Evolutionary conservation across 2,888 invertebrate genomes (phyloP).

Genomic region (Ormyrus pomaceus): DNA sequence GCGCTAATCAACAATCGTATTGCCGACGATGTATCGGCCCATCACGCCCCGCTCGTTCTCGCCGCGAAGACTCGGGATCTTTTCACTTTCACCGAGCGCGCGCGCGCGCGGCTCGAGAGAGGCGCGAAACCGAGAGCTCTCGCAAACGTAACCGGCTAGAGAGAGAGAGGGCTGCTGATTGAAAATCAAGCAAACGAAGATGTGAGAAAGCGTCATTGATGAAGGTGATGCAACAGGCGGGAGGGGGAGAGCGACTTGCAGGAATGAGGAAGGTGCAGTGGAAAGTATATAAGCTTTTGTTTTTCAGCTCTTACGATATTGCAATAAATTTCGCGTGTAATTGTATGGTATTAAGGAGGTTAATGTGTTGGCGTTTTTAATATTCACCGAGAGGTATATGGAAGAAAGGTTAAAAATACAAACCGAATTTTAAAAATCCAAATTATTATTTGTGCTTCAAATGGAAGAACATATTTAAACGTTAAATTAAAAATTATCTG

Average conservation of each 20-base stretch:
- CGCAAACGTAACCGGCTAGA: not conserved
- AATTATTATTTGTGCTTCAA: no score
- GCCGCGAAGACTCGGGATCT: not conserved
- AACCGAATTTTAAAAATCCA: no score
- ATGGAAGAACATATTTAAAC: no score
- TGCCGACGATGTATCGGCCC: constrained; percentile 29
- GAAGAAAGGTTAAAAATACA: no score
- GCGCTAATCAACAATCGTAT: constrained; percentile 41
- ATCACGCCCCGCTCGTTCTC: constrained; percentile 33
- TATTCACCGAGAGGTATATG: not conserved
- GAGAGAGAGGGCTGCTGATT: not conserved
- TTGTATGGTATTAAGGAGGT: not conserved
- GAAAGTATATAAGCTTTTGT: no score
- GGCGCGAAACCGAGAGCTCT: not conserved
- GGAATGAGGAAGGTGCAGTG: no score
- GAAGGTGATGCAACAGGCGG: not conserved
- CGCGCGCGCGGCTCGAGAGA: not conserved
- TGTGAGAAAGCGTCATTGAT: constrained; percentile 2
- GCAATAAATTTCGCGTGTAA: not conserved
- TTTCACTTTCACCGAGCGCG: constrained; percentile 33
- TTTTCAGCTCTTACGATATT: no score
- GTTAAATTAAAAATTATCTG: no score
- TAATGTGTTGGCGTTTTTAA: not conserved
- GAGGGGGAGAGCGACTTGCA: no score
- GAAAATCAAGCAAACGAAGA: not conserved